Base-by-base conservation (phyloP, 2,113 vertebrate species). In the Oncorhynchus gorbuscha region DNA sequence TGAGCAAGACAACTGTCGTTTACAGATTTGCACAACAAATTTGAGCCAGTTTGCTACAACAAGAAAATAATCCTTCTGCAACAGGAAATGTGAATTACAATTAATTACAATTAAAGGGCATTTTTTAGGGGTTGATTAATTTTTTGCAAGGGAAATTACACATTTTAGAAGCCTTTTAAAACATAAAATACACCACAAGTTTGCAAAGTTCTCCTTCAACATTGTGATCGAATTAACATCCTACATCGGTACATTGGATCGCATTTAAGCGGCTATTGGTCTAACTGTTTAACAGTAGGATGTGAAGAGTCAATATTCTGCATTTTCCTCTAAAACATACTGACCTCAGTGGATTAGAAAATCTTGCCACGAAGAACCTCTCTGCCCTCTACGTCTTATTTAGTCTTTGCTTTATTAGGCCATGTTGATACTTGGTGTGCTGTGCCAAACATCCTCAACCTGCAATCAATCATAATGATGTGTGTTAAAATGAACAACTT, bases 371-470 rank as follows among this genome's bases (percentile, higher is more conserved):
- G 2, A 39, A 39, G 39, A 39, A 39, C 39, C 39, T 39, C 77
- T 83, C 76, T 55, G 48, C 79, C 75, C 71, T 65, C 49, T 67
- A 45, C 35, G 65, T 72, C 65, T 79, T 81, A 74, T 79, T 81
- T 58, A 80, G 80, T 79, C 18, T 30, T 64, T 75, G 74, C 79
- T 89, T 90, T 85, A 89, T 87, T 82, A 76, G 84, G 83, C 72
- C 83, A 73, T 72, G 4, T 70, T 80, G 74, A 64, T 45, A 76
- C 58, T 18, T 77, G 74, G 72, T 67, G 24, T 13, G 2, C 73
- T 55, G 77, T 32, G 74, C 39, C 39, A 45, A 45, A 45, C 80
- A 72, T 74, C 30, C 65, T 80, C 75, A 30, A 73, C 77, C 80
- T 72, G 69, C 65, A 58, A 72, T 78, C 75, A 77, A 83, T 86